Evolutionary conservation across 23 tunicate genomes (phyloP).

Genomic region (Corella eumyota): DNA sequence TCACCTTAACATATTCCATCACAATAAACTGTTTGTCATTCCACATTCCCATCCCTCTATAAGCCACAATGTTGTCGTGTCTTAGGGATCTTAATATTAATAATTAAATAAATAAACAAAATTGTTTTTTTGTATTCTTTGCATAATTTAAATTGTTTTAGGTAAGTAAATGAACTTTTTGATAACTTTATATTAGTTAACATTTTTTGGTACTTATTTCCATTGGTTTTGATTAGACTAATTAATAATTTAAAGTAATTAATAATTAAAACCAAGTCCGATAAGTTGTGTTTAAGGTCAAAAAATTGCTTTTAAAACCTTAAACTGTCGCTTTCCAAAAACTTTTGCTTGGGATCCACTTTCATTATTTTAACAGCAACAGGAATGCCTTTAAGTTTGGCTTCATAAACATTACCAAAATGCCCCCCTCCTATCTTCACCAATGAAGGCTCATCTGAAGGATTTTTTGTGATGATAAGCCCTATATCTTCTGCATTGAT

Average conservation of each 20-base stretch:
- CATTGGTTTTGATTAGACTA: too few species aligned
- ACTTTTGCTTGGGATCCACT: too few species aligned
- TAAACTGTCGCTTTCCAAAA: too few species aligned
- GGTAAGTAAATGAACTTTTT: too few species aligned
- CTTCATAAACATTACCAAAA: constrained; percentile 36
- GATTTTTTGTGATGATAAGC: background rate
- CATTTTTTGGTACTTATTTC: background rate
- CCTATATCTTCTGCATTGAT: constrained; percentile 19
- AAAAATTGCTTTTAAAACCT: too few species aligned
- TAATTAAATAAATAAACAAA: too few species aligned
- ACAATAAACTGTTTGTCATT: constrained; percentile 32
- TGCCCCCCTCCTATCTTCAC: constrained; percentile 33
- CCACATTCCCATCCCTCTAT: constrained; percentile 47
- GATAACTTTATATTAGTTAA: background rate
- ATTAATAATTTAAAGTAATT: too few species aligned
- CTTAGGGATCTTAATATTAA: constrained; percentile 28
- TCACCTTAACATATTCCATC: constrained; percentile 56
- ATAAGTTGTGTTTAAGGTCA: too few species aligned
- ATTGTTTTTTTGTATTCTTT: too few species aligned
- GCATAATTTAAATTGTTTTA: too few species aligned
- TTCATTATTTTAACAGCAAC: constrained; percentile 37
- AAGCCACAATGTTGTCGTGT: constrained; percentile 66
- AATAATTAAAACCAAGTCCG: too few species aligned
- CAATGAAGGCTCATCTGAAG: too few species aligned
- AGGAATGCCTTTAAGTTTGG: constrained; percentile 2